phyloP scores from a whole-genome alignment of 2,113 vertebrate species.

The Manacus vitellinus region DNA sequence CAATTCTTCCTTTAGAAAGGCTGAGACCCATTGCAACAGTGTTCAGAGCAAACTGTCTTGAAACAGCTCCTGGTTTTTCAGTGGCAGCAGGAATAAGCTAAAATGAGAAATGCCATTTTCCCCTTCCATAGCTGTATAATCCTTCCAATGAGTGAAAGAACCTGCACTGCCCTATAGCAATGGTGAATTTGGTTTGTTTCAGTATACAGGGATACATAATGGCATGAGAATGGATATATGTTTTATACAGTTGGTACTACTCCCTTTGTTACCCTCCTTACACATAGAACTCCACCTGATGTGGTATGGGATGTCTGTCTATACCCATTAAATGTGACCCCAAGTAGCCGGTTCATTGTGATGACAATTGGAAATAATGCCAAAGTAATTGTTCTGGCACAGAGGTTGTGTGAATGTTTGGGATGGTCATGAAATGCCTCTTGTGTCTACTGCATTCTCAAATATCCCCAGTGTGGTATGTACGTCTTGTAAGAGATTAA shows the following conservation, averaged over 20 bases:
- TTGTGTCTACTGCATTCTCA: neutral
- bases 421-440: neutral
- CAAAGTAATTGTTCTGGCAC: neutral
- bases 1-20: neutral
- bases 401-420: neutral
- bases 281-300: neutral
- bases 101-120: neutral
- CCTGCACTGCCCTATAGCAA: neutral
- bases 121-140: neutral
- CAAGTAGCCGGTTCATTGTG: neutral
- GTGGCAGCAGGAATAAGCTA: neutral
- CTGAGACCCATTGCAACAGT: neutral
- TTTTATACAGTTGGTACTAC: neutral
- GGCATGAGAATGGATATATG: neutral
- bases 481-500: neutral
- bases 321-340: neutral
- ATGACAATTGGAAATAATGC: neutral
- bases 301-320: neutral
- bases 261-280: neutral
- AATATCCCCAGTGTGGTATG: neutral
- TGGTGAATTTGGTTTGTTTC: neutral
- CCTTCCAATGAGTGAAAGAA: neutral
- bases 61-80: neutral
- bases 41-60: neutral
- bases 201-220: accelerated